phyloP scores from a whole-genome alignment of 2,888 invertebrate species.

The Dolichomitus sp. region DNA sequence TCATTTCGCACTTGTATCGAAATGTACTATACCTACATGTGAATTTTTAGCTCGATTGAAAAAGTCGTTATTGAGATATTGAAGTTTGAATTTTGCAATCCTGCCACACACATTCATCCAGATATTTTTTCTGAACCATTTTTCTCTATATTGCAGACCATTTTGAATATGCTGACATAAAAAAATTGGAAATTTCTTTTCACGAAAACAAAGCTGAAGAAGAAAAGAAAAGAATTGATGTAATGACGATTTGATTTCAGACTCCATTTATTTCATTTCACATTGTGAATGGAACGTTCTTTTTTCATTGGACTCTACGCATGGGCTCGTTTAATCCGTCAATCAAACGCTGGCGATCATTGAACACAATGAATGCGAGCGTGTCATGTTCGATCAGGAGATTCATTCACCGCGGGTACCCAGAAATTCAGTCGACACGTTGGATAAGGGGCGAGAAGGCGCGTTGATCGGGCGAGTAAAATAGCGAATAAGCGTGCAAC shows the following conservation, averaged over 20 bases:
- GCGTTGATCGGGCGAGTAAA: conserved; percentile 18
- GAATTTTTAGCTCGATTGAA: too few species aligned
- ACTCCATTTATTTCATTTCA: conserved; percentile 35
- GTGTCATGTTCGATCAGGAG: conserved; percentile 52
- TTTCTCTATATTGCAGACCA: too few species aligned
- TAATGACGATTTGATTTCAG: conserved; percentile 4
- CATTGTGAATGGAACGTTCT: conserved; percentile 25
- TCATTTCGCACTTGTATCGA: too few species aligned
- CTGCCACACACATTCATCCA: too few species aligned
- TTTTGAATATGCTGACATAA: too few species aligned
- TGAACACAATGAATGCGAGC: conserved; percentile 43
- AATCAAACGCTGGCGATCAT: conserved; percentile 38
- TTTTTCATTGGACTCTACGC: background rate
- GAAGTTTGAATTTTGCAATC: too few species aligned
- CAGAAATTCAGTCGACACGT: conserved; percentile 49
- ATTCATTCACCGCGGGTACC: conserved; percentile 40
- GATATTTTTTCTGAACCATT: too few species aligned
- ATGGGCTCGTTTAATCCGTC: conserved; percentile 52
- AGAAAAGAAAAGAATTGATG: background rate
- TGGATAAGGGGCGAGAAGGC: conserved; percentile 17
- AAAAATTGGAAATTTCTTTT: background rate
- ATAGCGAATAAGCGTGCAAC: conserved; percentile 3
- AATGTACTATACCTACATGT: too few species aligned
- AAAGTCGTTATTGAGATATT: too few species aligned
- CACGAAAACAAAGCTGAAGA: background rate